Evolutionary conservation across 2,888 invertebrate genomes (phyloP), one percentile per base, ranked within the genome.

Genomic region (Dasypogon diadema): DNA sequence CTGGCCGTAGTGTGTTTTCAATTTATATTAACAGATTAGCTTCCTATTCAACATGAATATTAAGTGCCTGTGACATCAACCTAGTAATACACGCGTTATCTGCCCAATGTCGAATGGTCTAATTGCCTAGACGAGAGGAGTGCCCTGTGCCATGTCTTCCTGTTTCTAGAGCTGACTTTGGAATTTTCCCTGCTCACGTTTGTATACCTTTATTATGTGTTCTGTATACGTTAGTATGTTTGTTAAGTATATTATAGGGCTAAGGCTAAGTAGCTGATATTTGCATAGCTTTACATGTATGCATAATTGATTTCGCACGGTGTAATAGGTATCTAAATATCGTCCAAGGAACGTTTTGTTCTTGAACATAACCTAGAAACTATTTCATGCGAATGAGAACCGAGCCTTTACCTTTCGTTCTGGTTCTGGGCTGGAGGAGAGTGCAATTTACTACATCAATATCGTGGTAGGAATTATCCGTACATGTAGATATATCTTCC

Each of bases 51-150:
- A 70, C 21, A 70, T 70, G 70, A 70, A 70, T 60, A 70, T 75
- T 60, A 75, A 68, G 65, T 56, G 70, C 70, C 74, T 70, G 74
- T 75, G 75, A 75, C 70, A 70, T 60, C 76, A 37, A 73, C 48
- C 56, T 73, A 56, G 26, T 70, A 55, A 65, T 42, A 42, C 72
- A 54, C 72, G 26, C 58, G 24, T 16, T 14, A 34, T 14, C 18
- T 30, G 37, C 30, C 34, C 72, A 14, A 51, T 65, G 30, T 42
- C 42, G 34, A 42, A 60, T 60, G 60, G 37, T 60, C 60, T 60
- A 37, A 30, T 46, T 54, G 21, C 21, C 30, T 12, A 34, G 12
- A 30, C 14, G 54, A 18, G 37, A 70, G 37, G 51, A 54, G 54
- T 70, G 65, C 46, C 48, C 46, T 46, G 65, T 51, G 51, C 54